phyloP scores from a whole-genome alignment of 2,113 vertebrate species.

The Lonchura striata region DNA sequence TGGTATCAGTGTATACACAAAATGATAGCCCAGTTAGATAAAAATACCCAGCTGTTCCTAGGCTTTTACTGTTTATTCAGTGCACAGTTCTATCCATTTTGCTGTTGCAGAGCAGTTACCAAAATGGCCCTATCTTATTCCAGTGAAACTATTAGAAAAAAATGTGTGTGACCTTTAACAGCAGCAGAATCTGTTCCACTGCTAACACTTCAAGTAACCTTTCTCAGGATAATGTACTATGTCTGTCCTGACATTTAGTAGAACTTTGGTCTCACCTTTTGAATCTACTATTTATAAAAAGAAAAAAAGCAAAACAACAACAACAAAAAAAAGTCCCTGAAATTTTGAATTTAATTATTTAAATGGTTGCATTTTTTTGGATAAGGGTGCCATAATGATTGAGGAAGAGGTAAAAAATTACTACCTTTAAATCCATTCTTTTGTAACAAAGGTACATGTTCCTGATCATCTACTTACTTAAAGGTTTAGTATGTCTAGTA shows the following conservation, averaged over 20 bases:
- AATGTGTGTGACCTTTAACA: slow-evolving; percentile 19
- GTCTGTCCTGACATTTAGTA: background rate
- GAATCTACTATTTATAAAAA: background rate
- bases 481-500: background rate
- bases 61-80: background rate
- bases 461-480: background rate
- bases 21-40: background rate
- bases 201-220: background rate
- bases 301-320: background rate
- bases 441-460: background rate
- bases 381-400: background rate
- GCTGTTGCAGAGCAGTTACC: background rate
- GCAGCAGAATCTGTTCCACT: background rate
- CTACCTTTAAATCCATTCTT: background rate
- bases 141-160: background rate
- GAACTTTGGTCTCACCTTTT: background rate
- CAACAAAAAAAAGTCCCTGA: background rate
- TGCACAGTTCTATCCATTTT: background rate
- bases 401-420: background rate
- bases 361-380: background rate
- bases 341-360: background rate
- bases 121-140: background rate
- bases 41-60: background rate
- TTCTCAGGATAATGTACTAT: background rate
- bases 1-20: background rate